These are phyloP conservation scores for Hyles euphorbiae DNA, from an alignment of 1,140 invertebrate genomes.

Conservation along the genomic window DNA sequence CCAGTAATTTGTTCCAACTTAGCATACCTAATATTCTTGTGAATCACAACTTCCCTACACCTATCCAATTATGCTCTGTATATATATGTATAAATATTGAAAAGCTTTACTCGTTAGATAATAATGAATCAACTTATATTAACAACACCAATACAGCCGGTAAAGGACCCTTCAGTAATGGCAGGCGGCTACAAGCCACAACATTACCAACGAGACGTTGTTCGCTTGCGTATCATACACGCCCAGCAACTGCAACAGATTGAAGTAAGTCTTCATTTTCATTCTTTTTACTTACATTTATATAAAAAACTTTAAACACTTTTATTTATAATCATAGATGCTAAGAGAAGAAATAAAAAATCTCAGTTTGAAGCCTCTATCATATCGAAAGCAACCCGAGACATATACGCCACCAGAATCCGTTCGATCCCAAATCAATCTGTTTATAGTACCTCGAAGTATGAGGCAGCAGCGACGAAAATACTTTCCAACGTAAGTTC, in stretches of 20 bases:
- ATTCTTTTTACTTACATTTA: not conserved
- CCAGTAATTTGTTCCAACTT: no score
- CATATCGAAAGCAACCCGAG: slow-evolving; percentile 16
- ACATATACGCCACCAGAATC: slow-evolving; percentile 19
- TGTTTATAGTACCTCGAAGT: slow-evolving; percentile 34
- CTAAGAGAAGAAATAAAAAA: slow-evolving; percentile 48
- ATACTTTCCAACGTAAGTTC: slow-evolving; percentile 59
- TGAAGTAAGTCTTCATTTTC: slow-evolving; percentile 26
- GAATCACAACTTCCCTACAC: no score
- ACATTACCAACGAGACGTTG: slow-evolving; percentile 58
- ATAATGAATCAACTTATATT: not conserved
- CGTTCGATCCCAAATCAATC: slow-evolving; percentile 36
- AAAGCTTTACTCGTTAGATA: no score
- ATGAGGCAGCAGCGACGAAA: slow-evolving; percentile 27
- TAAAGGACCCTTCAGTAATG: slow-evolving; percentile 39
- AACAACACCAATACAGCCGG: slow-evolving; percentile 23
- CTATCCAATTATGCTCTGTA: no score
- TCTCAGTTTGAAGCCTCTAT: slow-evolving; percentile 52
- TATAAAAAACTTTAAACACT: no score
- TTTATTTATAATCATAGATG: not conserved
- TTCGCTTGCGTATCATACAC: slow-evolving; percentile 56
- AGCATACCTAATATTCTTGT: no score
- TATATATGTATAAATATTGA: no score
- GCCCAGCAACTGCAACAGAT: slow-evolving; percentile 55
- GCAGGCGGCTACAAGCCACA: slow-evolving; percentile 46